phyloP scores from a whole-genome alignment of 1,140 invertebrate genomes.

The Micrasema longulum region DNA sequence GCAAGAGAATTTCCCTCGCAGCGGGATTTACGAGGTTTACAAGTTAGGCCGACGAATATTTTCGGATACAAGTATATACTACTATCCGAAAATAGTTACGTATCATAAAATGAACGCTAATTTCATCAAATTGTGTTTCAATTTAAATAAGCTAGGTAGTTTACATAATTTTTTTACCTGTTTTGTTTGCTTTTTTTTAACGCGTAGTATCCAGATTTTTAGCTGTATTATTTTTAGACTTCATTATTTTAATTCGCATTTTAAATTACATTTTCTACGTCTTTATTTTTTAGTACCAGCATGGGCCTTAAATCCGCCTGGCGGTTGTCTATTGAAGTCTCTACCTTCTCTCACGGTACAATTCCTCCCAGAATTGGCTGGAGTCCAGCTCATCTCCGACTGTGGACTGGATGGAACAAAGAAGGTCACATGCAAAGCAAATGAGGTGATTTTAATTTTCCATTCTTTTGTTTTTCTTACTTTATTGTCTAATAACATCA shows the following conservation, averaged over 20 bases:
- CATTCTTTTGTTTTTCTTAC: too few relatives aligned
- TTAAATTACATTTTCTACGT: not conserved
- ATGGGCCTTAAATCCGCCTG: conserved; percentile 73
- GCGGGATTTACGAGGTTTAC: too few relatives aligned
- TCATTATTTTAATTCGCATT: conserved; percentile 10
- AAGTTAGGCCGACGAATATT: too few relatives aligned
- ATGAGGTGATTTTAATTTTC: conserved; percentile 67
- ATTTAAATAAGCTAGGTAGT: too few relatives aligned
- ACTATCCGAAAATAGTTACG: too few relatives aligned
- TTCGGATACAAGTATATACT: too few relatives aligned
- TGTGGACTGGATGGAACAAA: conserved; percentile 88
- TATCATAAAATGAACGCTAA: too few relatives aligned
- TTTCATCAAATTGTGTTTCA: too few relatives aligned
- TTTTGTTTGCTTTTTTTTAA: too few relatives aligned
- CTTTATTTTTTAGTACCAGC: conserved; percentile 64
- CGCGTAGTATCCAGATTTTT: not conserved
- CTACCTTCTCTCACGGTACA: conserved; percentile 77
- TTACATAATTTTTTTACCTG: too few relatives aligned
- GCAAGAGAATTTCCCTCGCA: too few relatives aligned
- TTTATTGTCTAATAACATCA: too few relatives aligned
- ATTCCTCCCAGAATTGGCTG: conserved; percentile 80
- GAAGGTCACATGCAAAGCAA: conserved; percentile 76
- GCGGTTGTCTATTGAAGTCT: conserved; percentile 74
- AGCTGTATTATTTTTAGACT: not conserved
- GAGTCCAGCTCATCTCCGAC: conserved; percentile 88